Evolutionary conservation across 2,888 invertebrate species (phyloP), one percentile per base, ranked within the genome.

Genomic region (Andrena marginata): DNA sequence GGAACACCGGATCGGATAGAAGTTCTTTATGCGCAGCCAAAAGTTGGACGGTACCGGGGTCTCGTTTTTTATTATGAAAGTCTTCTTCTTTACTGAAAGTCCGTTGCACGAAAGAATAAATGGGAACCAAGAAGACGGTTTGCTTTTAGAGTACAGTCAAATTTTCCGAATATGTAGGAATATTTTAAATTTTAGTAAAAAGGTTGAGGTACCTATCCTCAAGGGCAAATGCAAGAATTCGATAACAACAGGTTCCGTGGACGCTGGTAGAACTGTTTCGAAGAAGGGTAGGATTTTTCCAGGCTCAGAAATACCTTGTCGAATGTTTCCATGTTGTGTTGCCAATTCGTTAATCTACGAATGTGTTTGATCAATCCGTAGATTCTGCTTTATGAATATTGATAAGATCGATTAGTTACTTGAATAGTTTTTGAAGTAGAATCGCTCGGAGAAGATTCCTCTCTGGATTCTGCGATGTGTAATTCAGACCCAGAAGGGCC

Each of bases 41-140:
- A 92, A 91, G 5, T 42, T 51, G 0, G 86, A 85, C 23, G 77
- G 31, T 42, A 94, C 89, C 2, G 94, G 93, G 0, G 94, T 94
- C 23, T 93, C 81, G 85, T 95, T 95, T 85, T 93, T 92, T 29
- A 95, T 90, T 71, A 91, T 90, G 59, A 95, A 91, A 0, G 91
- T 93, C 63, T 92, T 87, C 77, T 90, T 93, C 13, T 82, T 75
- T 26, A 90, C 94, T 94, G 67, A 81, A 93, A 92, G 84, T 51
- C 59, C 20, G 29, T 42, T 49, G 16, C n/a, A 4, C 6, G 2
- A 13, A 13, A 42, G 1, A 42, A 42, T 42, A 42, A 42, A 42
- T 4, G 42, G 13, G 42, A 13, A 16, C 16, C 13, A 42, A 16
- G 42, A 16, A 42, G 4, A 13, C 42, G 13, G 42, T 42, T 42